Base-by-base conservation (phyloP, 2,797 vertebrate genomes). In the Erethizon dorsatum region DNA sequence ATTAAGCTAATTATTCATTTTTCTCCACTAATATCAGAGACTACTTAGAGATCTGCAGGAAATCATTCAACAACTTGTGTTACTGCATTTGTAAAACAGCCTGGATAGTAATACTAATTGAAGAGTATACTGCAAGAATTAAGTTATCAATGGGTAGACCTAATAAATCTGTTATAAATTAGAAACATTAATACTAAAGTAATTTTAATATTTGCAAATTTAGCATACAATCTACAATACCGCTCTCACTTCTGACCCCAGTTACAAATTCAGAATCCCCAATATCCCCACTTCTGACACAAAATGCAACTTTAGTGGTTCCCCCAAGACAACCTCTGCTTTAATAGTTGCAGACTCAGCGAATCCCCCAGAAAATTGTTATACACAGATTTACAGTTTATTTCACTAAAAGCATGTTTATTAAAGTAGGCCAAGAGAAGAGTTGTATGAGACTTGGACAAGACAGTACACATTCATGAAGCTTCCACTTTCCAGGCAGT, bases 171-270 rank as follows among this genome's bases (percentile, higher is more conserved):
- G 41, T 15, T 41, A 56, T 83, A 85, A 56, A 54, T 83, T 61
- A 26, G 31, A 82, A 83, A 65, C 28, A 52, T 82, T 31, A 80
- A 11, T 14, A n/a, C 52, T 88, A 93, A 83, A 69, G 1, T 52
- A 61, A n/a, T 59, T 89, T 91, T 45, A 83, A 80, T 89, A 63
- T 97, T 90, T 91, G 8, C 26, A 89, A 91, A 93, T 18, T 85
- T 41, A 80, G 0, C 5, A 13, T 83, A 52, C 28, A 28, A 0
- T 83, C 4, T 67, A 28, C 4, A 86, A 79, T 63, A 47, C 75
- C 20, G 83, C 24, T 65, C 12, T 95, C 26, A 41, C 13, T 86
- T 75, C 2, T 80, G 26, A 89, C 13, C 87, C 31, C 22, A 59
- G 37, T 14, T 59, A 0, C 1, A 78, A 83, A 45, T 69, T 61